Evolutionary conservation across 2,888 invertebrate genomes (phyloP), one percentile per base, ranked within the genome.

Genomic region (Platycnemis pennipes): DNA sequence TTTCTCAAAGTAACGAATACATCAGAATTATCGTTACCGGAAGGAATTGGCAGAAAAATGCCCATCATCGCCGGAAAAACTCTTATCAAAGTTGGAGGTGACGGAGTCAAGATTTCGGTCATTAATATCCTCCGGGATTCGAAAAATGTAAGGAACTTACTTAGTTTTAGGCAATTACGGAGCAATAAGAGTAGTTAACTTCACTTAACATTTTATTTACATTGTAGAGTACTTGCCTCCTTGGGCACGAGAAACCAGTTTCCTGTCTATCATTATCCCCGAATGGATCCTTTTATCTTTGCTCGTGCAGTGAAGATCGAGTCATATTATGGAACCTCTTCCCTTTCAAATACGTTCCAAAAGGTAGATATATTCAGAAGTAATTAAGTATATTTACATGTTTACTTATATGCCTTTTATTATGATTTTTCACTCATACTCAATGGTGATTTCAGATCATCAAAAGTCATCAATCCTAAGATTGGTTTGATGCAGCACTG

Each of bases 301-400:
- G 91, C 16, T 91, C 91, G 0, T 91, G 91, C n/a, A 91, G 91
- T 63, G 91, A 91, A 22, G 91, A 91, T 19, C 56, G 63, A 63
- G n/a, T 91, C 7, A 91, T 91, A 26, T 44, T 91, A 4, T 91
- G 91, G 91, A 44, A 91, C 13, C 19, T 91, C 16, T n/a, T 3
- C 13, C n/a, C 53, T 26, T 26, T 63, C n/a, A 44, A 42, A 69
- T 16, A 91, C 8, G 19, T 13, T 42, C 3, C 42, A 16, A 49
- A 37, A n/a, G n/a, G n/a, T n/a, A n/a, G n/a, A n/a, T n/a, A n/a
- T n/a, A n/a, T n/a, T n/a, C n/a, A n/a, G n/a, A n/a, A n/a, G n/a
- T n/a, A n/a, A n/a, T n/a, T n/a, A n/a, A n/a, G n/a, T n/a, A n/a
- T n/a, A n/a, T n/a, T n/a, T n/a, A n/a, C n/a, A n/a, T n/a, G n/a